phyloP scores from a whole-genome alignment of 2,113 vertebrate species.

The Parus major region DNA sequence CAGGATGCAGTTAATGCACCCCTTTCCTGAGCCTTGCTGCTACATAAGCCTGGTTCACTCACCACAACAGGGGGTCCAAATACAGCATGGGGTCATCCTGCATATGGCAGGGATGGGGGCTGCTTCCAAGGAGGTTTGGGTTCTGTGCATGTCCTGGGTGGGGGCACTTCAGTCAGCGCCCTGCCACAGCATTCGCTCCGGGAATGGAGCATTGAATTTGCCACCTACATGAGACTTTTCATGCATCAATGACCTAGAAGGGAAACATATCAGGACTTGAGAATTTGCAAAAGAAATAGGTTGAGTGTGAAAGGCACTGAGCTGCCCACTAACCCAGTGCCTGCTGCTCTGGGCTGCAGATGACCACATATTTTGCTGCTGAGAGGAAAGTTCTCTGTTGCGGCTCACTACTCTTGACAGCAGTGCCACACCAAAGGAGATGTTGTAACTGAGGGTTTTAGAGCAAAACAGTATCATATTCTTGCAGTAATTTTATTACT shows the following conservation, averaged over 20 bases:
- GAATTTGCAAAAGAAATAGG: not conserved
- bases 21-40: not conserved
- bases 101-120: not conserved
- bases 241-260: not conserved
- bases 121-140: not conserved
- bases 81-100: rapidly evolving
- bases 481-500: not conserved
- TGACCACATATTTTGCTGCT: not conserved
- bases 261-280: not conserved
- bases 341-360: not conserved
- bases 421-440: not conserved
- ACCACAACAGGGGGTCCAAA: not conserved
- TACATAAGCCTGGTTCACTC: not conserved
- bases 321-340: not conserved
- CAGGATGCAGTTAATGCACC: not conserved
- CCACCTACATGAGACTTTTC: not conserved
- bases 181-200: rapidly evolving
- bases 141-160: not conserved
- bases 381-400: not conserved
- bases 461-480: not conserved
- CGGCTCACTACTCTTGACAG: not conserved
- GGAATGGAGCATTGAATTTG: not conserved
- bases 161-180: not conserved
- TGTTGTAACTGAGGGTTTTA: not conserved
- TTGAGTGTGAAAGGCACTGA: not conserved